A percentile compares a stretch with the other conserved stretches of the same genome.
Conservation (phyloP, 1,140 invertebrate genomes). For the Melitaea cinxia region DNA sequence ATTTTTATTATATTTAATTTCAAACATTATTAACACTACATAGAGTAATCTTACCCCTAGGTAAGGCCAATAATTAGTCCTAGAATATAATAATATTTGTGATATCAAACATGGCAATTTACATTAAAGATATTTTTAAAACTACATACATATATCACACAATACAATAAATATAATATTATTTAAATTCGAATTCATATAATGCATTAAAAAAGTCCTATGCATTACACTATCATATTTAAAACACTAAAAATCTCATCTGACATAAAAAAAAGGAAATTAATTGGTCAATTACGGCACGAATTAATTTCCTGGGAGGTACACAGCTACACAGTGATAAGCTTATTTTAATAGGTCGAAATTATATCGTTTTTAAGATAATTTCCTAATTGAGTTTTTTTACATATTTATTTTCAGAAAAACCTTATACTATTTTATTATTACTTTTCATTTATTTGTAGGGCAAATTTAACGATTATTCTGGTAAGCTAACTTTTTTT, state of each 20-base stretch:
- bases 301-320: too few relatives aligned
- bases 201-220: slow-evolving; percentile 7
- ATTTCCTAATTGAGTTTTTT: too few relatives aligned
- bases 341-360: too few relatives aligned
- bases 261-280: neutral
- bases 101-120: slow-evolving; percentile 21
- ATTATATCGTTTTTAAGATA: too few relatives aligned
- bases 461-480: too few relatives aligned
- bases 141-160: slow-evolving; percentile 5
- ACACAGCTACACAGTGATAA: too few relatives aligned
- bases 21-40: neutral
- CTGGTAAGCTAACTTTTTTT: too few relatives aligned
- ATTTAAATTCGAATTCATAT: slow-evolving; percentile 10
- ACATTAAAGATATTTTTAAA: slow-evolving; percentile 18
- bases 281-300: too few relatives aligned
- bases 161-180: neutral
- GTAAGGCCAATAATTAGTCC: slow-evolving; percentile 3
- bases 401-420: too few relatives aligned
- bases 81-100: slow-evolving; percentile 8
- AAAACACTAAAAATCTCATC: neutral
- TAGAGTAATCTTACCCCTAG: slow-evolving; percentile 16
- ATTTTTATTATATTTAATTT: slow-evolving; percentile 6
- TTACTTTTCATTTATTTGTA: too few relatives aligned
- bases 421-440: too few relatives aligned
- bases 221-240: neutral